These are phyloP conservation scores for Cichlasoma orientale DNA, from an alignment of 2,797 vertebrate genomes.

Conservation along the genomic window DNA sequence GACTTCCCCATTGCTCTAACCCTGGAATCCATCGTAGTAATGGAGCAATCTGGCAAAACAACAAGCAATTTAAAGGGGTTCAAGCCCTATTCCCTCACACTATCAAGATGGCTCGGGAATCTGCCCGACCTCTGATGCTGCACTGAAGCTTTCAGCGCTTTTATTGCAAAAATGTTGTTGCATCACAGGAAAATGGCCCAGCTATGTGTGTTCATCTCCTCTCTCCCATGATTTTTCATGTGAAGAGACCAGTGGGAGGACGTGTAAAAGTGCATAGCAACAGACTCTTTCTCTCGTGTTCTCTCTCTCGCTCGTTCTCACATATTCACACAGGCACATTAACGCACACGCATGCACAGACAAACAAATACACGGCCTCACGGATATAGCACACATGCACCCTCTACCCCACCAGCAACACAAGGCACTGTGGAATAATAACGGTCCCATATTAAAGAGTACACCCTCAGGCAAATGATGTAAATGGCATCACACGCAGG, in stretches of 20 bases:
- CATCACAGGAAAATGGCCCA: conserved; percentile 51
- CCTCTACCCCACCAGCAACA: conserved; percentile 20
- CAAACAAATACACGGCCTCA: conserved; percentile 56
- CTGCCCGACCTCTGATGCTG: conserved; percentile 24
- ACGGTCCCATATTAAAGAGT: conserved; percentile 58
- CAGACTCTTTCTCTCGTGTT: conserved; percentile 64
- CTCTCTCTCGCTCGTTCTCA: conserved; percentile 19
- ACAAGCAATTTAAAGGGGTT: conserved; percentile 58
- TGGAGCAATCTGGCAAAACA: conserved; percentile 50
- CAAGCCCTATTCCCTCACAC: conserved; percentile 40
- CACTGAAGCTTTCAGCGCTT: conserved; percentile 27
- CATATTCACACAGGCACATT: conserved; percentile 23
- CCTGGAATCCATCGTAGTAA: conserved; percentile 43
- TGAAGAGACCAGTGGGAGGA: conserved; percentile 76
- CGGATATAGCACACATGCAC: conserved; percentile 44
- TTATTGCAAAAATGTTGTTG: conserved; percentile 57
- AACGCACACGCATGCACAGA: conserved; percentile 30
- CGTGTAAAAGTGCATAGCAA: conserved; percentile 81
- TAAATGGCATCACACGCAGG: conserved; percentile 59
- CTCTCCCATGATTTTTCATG: conserved; percentile 63
- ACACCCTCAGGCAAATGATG: conserved; percentile 61
- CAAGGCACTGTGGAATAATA: conserved; percentile 52
- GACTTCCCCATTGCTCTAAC: conserved; percentile 8
- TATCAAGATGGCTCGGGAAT: conserved; percentile 26
- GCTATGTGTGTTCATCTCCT: conserved; percentile 55